A percentile compares a stretch with the other conserved stretches of the same genome.
Conservation (phyloP, 2,113 vertebrate genomes). For the Notarius quadriscutis region DNA sequence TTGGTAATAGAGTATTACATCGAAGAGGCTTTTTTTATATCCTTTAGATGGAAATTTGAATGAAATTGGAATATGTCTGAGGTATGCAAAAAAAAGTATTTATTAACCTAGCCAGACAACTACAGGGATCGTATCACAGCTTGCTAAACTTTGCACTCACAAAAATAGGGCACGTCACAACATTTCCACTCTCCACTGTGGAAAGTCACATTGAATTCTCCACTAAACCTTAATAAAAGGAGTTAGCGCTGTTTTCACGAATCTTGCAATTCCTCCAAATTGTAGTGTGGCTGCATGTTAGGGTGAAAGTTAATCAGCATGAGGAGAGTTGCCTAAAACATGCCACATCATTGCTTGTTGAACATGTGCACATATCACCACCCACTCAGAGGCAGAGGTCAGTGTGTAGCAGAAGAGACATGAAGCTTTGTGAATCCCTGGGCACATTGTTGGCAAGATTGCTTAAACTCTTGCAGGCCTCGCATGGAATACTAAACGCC, state of each 20-base stretch:
- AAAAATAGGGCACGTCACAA: not conserved
- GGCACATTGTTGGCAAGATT: slow-evolving; percentile 34
- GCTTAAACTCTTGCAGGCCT: slow-evolving; percentile 27
- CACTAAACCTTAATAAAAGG: not conserved
- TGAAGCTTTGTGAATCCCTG: slow-evolving; percentile 29
- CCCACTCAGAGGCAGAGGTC: slow-evolving; percentile 35
- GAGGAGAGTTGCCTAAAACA: slow-evolving; percentile 9
- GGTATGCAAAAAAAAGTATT: not conserved
- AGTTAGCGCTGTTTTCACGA: not conserved
- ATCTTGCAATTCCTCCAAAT: not conserved
- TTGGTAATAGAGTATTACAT: not conserved
- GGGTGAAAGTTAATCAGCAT: slow-evolving; percentile 13
- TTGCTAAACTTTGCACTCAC: not conserved
- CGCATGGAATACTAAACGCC: slow-evolving; percentile 29
- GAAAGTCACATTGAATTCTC: no score
- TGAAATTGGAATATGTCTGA: not conserved
- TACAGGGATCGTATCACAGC: not conserved
- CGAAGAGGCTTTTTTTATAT: not conserved
- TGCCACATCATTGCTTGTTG: slow-evolving; percentile 18
- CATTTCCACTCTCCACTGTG: not conserved
- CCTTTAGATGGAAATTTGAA: not conserved
- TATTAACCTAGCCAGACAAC: not conserved
- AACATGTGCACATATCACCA: slow-evolving; percentile 17
- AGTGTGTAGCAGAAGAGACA: slow-evolving; percentile 29
- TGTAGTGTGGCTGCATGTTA: not conserved